These are phyloP conservation scores for Adelges cooleyi DNA, from an alignment of 1,140 invertebrate genomes.

Conservation along the genomic window DNA sequence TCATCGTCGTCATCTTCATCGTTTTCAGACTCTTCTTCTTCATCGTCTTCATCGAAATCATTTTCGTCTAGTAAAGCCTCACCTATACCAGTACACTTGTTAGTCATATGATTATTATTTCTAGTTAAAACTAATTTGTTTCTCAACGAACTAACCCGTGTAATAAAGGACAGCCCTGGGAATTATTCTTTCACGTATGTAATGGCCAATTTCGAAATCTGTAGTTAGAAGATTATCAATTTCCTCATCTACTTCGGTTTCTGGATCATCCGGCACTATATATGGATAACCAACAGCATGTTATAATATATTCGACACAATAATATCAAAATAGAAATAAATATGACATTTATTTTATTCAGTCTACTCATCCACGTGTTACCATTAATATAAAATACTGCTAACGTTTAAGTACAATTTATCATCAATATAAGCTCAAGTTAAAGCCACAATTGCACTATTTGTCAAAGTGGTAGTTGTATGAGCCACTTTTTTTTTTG, in stretches of 20 bases:
- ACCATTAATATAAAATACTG: too few species aligned
- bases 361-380: too few species aligned
- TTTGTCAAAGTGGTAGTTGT: constrained; percentile 19
- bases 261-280: constrained; percentile 48
- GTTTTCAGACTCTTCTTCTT: constrained; percentile 39
- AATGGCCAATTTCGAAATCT: constrained; percentile 98
- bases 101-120: too few species aligned
- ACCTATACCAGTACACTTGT: constrained; percentile 36
- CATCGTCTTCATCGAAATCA: constrained; percentile 57
- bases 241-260: constrained; percentile 62
- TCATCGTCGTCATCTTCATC: constrained; percentile 38
- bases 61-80: constrained; percentile 68
- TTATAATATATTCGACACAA: too few species aligned
- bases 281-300: constrained; percentile 19
- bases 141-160: constrained; percentile 50
- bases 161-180: constrained; percentile 87
- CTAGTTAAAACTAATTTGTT: too few species aligned
- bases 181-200: constrained; percentile 84
- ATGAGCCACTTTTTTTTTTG: not conserved
- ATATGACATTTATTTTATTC: too few species aligned
- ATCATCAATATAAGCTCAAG: constrained; percentile 5
- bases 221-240: constrained; percentile 64
- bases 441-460: constrained; percentile 26
- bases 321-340: too few species aligned
- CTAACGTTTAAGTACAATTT: not conserved